Evolutionary conservation across 2,797 vertebrate genomes (phyloP).

Genomic region (Pelochelys cantorii): DNA sequence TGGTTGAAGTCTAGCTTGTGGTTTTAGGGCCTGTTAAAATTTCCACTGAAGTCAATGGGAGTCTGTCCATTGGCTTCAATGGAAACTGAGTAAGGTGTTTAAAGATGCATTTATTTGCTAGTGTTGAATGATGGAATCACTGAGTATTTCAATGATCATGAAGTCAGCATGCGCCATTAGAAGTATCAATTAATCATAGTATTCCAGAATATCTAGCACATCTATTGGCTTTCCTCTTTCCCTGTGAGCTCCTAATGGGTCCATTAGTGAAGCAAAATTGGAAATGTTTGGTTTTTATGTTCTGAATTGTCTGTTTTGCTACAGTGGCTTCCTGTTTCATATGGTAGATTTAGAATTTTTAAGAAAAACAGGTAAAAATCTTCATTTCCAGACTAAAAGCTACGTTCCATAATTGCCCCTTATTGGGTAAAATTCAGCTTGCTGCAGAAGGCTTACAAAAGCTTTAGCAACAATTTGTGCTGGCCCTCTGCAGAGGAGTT

Average conservation of each 20-base stretch:
- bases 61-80: neutral
- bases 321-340: neutral
- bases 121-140: neutral
- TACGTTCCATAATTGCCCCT: neutral
- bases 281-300: neutral
- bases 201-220: neutral
- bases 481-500: neutral
- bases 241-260: neutral
- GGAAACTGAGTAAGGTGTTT: neutral
- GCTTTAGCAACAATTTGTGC: neutral
- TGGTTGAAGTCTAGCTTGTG: neutral
- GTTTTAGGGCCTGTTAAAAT: neutral
- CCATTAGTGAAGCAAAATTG: slow-evolving; percentile 11
- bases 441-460: neutral
- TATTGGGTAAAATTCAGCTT: neutral
- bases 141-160: neutral
- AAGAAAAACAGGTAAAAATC: slow-evolving; percentile 24
- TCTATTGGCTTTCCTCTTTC: neutral
- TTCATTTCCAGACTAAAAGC: neutral
- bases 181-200: neutral
- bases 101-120: neutral
- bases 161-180: too few relatives aligned
- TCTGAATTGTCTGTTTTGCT: neutral
- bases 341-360: slow-evolving; percentile 25
- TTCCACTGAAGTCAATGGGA: neutral